Base-by-base conservation (phyloP, 2,888 invertebrate genomes). In the Agriopis marginaria region DNA sequence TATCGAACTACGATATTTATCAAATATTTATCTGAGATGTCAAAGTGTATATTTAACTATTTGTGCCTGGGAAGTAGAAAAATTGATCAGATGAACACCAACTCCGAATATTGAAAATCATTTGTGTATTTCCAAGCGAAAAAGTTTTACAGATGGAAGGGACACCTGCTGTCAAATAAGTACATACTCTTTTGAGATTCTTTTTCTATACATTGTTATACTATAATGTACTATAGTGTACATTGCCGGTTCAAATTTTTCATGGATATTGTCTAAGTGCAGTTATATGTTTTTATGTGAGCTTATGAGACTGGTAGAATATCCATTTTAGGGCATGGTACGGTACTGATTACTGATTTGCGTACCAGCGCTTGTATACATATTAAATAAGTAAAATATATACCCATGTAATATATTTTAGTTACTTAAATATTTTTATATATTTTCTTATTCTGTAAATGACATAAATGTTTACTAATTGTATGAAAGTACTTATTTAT, bases 401-500 rank as follows among this genome's bases (percentile, higher is more conserved):
- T 12, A 39, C 2, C n/a, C n/a, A 40, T 14, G 0, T 54, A 9
- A 51, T 53, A 32, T 51, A 51, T 51, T 23, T 51, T 51, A 51
- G 51, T 51, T 50, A 17, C 50, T 50, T 50, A 14, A 50, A 9
- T 17, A 50, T 32, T 32, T 17, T 7, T 17, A 17, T 50, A 51
- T 23, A 51, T 51, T 51, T 51, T 32, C 51, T 23, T 54, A 54
- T 54, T 54, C 39, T 8, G 39, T 53, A 23, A 12, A 23, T 23
- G 17, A 23, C 17, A 23, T 23, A 23, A 23, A 23, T 54, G n/a
- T 54, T 54, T 54, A 54, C 32, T 14, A 32, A 32, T 11, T 51
- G 54, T 54, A 54, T 51, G 11, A 39, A 39, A 7, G 53, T 54
- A 54, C 54, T 54, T 54, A 54, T 54, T 54, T 39, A 54, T n/a